phyloP scores from a whole-genome alignment of 2,888 invertebrate genomes.

The Stenichneumon culpator region DNA sequence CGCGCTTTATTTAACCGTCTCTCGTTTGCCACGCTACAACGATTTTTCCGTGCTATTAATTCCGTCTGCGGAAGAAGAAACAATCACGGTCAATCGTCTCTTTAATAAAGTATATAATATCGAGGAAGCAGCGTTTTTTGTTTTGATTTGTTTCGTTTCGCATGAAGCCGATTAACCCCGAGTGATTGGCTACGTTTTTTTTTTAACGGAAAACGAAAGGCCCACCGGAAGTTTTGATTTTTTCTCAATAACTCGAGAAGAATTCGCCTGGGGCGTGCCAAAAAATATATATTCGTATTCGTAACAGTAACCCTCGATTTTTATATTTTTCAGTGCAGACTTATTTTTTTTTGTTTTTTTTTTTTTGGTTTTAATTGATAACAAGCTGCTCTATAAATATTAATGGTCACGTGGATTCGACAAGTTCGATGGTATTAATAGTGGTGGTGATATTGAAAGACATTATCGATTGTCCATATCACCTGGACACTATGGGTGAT shows the following conservation, averaged over 20 bases:
- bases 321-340: too few species aligned
- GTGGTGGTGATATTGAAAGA: neutral
- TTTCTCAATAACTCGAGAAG: too few species aligned
- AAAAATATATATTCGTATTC: too few species aligned
- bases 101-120: neutral
- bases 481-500: too few species aligned
- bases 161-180: neutral
- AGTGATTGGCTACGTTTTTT: too few species aligned
- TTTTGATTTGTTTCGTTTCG: slow-evolving; percentile 37
- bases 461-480: too few species aligned
- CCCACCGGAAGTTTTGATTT: too few species aligned
- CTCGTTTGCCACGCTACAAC: slow-evolving; percentile 56
- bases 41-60: slow-evolving; percentile 68
- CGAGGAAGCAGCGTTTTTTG: neutral
- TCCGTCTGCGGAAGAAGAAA: slow-evolving; percentile 36
- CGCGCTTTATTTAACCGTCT: slow-evolving; percentile 29
- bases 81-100: slow-evolving; percentile 37
- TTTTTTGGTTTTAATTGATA: neutral
- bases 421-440: neutral
- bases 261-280: too few species aligned
- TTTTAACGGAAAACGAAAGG: too few species aligned
- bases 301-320: too few species aligned
- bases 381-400: neutral
- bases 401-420: neutral
- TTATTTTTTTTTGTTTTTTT: neutral